Conservation (phyloP, 2,113 vertebrate species). For the Melozone crissalis region DNA sequence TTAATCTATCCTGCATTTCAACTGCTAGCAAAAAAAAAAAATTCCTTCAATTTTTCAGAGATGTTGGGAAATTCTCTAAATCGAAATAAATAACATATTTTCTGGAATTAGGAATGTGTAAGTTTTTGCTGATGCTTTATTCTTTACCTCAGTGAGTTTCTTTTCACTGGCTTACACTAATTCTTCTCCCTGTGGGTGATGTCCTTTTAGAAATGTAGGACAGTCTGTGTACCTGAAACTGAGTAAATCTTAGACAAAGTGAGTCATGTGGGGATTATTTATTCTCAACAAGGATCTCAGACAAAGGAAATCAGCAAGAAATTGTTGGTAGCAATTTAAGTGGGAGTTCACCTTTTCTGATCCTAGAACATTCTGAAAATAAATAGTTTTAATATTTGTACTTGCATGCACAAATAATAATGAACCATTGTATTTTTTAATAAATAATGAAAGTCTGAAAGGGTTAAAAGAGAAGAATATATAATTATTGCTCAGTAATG, state of each 20-base stretch:
- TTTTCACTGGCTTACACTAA: not conserved
- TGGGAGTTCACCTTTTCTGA: not conserved
- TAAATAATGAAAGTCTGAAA: not conserved
- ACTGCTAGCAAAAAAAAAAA: not conserved
- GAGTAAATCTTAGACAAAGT: not conserved
- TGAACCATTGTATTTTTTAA: not conserved
- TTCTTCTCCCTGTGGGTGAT: not conserved
- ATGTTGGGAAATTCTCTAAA: not conserved
- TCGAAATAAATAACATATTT: not conserved
- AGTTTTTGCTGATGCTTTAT: not conserved
- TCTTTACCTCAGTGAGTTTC: not conserved
- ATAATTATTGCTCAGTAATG: not conserved
- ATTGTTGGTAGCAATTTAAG: not conserved
- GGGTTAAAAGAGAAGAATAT: rapidly evolving
- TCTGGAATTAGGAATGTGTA: not conserved
- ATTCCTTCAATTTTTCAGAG: not conserved
- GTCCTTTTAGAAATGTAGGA: not conserved
- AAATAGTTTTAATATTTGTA: not conserved
- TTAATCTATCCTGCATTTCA: not conserved
- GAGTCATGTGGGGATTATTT: not conserved
- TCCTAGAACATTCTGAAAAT: not conserved
- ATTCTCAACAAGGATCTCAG: not conserved
- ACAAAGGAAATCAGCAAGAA: not conserved
- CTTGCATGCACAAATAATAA: not conserved
- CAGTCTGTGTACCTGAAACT: not conserved